These are phyloP conservation scores for Diogma glabrata DNA, from an alignment of 2,888 invertebrate species.

Conservation along the genomic window DNA sequence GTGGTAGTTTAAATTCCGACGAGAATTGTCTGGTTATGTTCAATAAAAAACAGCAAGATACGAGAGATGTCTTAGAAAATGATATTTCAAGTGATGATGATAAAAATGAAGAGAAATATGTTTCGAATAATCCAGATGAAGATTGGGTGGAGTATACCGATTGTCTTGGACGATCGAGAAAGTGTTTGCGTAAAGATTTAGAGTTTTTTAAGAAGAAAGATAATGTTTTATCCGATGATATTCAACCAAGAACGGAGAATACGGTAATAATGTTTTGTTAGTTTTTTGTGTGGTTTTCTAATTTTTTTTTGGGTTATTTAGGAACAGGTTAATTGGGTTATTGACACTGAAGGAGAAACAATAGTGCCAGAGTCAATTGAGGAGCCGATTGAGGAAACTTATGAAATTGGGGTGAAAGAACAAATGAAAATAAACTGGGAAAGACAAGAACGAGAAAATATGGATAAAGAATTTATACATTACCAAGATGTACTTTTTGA, in stretches of 20 bases:
- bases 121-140: conserved; percentile 38
- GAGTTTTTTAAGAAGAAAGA: conserved; percentile 53
- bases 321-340: conserved; percentile 29
- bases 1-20: conserved; percentile 32
- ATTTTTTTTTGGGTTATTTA: neutral
- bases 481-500: conserved; percentile 87
- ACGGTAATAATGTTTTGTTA: conserved; percentile 11
- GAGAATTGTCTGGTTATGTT: conserved; percentile 35
- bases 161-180: conserved; percentile 74
- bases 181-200: conserved; percentile 69
- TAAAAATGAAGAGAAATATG: conserved; percentile 24
- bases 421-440: conserved; percentile 80
- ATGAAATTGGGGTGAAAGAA: conserved; percentile 43
- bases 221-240: conserved; percentile 31
- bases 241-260: conserved; percentile 15
- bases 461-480: conserved; percentile 65
- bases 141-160: conserved; percentile 79
- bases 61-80: conserved; percentile 30
- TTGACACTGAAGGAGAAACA: conserved; percentile 25
- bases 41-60: conserved; percentile 35
- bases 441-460: conserved; percentile 61
- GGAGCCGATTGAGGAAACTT: conserved; percentile 29
- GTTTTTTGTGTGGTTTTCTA: neutral
- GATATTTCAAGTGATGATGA: conserved; percentile 39
- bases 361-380: conserved; percentile 16